These are phyloP conservation scores for Argyrosomus regius DNA, from an alignment of 2,797 vertebrate species.

Conservation along the genomic window DNA sequence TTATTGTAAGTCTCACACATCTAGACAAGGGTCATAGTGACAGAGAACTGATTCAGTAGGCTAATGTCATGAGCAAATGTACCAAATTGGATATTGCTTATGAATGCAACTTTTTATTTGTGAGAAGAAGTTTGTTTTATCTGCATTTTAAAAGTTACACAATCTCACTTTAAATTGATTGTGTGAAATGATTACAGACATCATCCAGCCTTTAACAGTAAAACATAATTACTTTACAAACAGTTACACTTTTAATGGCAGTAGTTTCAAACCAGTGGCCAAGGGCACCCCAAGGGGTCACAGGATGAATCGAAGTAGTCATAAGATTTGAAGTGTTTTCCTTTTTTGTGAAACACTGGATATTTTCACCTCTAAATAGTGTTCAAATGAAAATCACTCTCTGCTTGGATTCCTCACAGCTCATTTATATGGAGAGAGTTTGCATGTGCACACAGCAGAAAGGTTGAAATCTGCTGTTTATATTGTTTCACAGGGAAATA, in stretches of 20 bases:
- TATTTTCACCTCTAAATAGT: background rate
- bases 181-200: background rate
- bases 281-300: background rate
- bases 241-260: background rate
- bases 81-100: background rate
- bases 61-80: background rate
- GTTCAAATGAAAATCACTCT: background rate
- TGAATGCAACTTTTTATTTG: background rate
- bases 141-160: background rate
- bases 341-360: background rate
- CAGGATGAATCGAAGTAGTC: background rate
- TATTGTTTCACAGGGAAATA: slow-evolving; percentile 79
- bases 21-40: background rate
- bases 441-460: background rate
- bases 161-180: background rate
- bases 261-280: background rate
- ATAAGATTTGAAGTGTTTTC: background rate
- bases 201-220: background rate
- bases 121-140: background rate
- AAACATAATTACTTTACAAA: background rate
- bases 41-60: no score
- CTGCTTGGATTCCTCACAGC: background rate
- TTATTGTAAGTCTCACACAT: background rate
- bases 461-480: background rate
- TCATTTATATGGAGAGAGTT: background rate